Evolutionary conservation across 2,113 vertebrate species (phyloP).

Genomic region (Neodontobutis hainanensis): DNA sequence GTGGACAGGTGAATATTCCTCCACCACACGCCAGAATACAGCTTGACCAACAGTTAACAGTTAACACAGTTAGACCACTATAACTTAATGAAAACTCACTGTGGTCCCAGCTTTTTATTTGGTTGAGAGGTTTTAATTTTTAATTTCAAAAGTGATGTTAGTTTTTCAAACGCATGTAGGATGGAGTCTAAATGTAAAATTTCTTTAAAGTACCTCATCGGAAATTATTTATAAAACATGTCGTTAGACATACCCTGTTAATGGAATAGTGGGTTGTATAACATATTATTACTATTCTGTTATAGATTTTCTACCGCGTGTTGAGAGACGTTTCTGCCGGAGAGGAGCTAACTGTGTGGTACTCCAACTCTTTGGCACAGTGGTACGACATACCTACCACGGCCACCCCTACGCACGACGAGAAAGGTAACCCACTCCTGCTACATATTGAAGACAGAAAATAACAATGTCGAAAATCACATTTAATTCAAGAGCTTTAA

Average conservation of each 20-base stretch:
- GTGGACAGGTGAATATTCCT: slow-evolving; percentile 88
- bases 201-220: no score
- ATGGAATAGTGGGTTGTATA: neutral
- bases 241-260: no score
- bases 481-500: no score
- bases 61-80: no score
- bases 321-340: slow-evolving; percentile 90
- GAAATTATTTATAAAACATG: no score
- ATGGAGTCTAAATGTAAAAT: no score
- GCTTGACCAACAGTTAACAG: no score
- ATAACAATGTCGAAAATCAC: no score
- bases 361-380: slow-evolving; percentile 92
- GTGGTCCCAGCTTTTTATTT: neutral
- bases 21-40: neutral
- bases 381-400: slow-evolving; percentile 95
- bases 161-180: no score
- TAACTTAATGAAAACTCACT: no score
- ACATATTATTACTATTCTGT: neutral
- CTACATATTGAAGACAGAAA: neutral
- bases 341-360: slow-evolving; percentile 96
- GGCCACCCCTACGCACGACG: slow-evolving; percentile 96
- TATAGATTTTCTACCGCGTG: slow-evolving; percentile 92
- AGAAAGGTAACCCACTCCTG: slow-evolving; percentile 86
- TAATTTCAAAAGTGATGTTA: no score
- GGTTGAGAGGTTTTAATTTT: neutral